These are phyloP conservation scores for Trachelus iudaicus DNA, from an alignment of 2,888 invertebrate species.

Conservation along the genomic window DNA sequence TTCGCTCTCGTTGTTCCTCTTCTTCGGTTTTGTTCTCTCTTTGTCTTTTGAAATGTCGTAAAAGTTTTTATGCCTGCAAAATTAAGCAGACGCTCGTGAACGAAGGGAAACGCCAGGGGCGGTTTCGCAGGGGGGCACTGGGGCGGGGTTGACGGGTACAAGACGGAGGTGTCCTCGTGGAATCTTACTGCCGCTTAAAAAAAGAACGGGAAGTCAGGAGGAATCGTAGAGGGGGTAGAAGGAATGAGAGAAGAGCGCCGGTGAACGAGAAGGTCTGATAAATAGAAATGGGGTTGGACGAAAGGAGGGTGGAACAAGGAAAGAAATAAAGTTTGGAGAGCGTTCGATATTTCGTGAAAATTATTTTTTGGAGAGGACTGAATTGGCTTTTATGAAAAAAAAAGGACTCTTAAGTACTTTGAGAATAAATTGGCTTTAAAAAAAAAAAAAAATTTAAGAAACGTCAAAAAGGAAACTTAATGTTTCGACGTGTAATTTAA, in stretches of 20 bases:
- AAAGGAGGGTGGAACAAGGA: not conserved
- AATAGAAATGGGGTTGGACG: not conserved
- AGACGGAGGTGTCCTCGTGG: not conserved
- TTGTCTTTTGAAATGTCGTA: slow-evolving; percentile 20
- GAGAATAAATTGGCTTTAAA: too few species aligned
- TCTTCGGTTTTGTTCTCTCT: too few species aligned
- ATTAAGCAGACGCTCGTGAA: slow-evolving; percentile 28
- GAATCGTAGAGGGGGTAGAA: not conserved
- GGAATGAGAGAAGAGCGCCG: not conserved
- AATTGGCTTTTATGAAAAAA: too few species aligned
- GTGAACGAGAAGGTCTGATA: not conserved
- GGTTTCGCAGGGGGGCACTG: not conserved
- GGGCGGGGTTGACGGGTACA: too few species aligned
- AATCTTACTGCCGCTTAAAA: not conserved
- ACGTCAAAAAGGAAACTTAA: too few species aligned
- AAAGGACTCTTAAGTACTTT: too few species aligned
- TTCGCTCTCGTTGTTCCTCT: too few species aligned
- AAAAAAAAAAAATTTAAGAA: too few species aligned
- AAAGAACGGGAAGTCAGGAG: not conserved
- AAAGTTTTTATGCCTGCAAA: slow-evolving; percentile 31
- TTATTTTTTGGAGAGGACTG: too few species aligned
- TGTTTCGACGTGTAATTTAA: too few species aligned
- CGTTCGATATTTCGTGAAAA: too few species aligned
- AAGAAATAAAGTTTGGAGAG: too few species aligned
- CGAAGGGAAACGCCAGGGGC: slow-evolving; percentile 14